Percentiles rank a stretch among this genome's conserved stretches.
Evolutionary conservation across 2,797 vertebrate species (phyloP).

Genomic region (Artibeus lituratus): DNA sequence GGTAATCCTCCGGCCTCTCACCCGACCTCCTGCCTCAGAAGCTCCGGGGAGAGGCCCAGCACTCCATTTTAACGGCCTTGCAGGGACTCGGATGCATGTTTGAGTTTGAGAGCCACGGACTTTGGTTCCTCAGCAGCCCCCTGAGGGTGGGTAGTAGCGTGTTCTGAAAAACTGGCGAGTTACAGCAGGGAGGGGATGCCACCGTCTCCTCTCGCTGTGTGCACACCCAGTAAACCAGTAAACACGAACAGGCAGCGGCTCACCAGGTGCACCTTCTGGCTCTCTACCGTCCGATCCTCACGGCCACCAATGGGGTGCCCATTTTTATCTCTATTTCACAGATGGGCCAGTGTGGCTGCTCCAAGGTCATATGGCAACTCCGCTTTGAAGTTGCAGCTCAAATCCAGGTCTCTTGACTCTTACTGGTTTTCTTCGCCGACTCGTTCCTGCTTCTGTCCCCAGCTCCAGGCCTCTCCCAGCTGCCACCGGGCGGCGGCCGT

Average conservation of each 20-base stretch:
- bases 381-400: background rate
- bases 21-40: background rate
- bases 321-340: background rate
- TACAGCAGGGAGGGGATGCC: fast-evolving
- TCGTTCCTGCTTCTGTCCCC: too few species aligned
- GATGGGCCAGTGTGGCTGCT: background rate
- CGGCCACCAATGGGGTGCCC: fast-evolving
- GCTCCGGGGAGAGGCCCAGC: fast-evolving
- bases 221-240: fast-evolving
- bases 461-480: background rate
- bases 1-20: fast-evolving
- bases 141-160: background rate
- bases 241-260: fast-evolving
- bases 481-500: fast-evolving
- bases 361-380: background rate
- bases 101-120: background rate
- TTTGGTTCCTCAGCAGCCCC: too few species aligned
- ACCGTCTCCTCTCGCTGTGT: background rate
- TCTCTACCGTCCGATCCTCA: background rate
- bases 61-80: background rate
- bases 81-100: fast-evolving
- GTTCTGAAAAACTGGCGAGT: background rate
- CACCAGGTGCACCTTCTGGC: background rate
- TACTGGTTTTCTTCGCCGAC: background rate
- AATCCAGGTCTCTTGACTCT: background rate